Evolutionary conservation across 2,797 vertebrate genomes (phyloP).

Genomic region (Allobates femoralis): DNA sequence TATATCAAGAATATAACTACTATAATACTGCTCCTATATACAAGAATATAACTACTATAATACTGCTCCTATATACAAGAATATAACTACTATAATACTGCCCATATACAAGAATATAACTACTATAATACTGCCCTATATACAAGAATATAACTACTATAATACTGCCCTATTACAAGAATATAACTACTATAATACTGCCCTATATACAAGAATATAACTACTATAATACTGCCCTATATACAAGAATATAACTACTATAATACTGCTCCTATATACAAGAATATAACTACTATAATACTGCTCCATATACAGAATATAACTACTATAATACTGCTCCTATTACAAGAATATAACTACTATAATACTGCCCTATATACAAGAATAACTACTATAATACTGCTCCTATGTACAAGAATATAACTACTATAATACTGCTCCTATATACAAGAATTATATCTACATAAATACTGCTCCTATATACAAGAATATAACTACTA

Average conservation of each 20-base stretch:
- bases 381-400: not conserved
- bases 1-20: too few species aligned
- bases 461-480: too few species aligned
- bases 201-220: slow-evolving; percentile 4
- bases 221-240: not conserved
- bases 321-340: not conserved
- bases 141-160: not conserved
- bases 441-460: too few species aligned
- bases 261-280: too few species aligned
- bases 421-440: too few species aligned
- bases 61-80: not conserved
- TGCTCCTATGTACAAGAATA: slow-evolving; percentile 3
- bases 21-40: not conserved
- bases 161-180: not conserved
- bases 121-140: not conserved
- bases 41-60: slow-evolving; percentile 18
- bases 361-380: not conserved
- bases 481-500: not conserved
- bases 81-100: slow-evolving; percentile 9
- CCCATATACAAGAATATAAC: not conserved
- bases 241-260: too few species aligned
- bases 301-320: not conserved
- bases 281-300: not conserved
- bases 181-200: not conserved
- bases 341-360: not conserved